phyloP scores from a whole-genome alignment of 1,140 invertebrate species.

The Elysia chlorotica region DNA sequence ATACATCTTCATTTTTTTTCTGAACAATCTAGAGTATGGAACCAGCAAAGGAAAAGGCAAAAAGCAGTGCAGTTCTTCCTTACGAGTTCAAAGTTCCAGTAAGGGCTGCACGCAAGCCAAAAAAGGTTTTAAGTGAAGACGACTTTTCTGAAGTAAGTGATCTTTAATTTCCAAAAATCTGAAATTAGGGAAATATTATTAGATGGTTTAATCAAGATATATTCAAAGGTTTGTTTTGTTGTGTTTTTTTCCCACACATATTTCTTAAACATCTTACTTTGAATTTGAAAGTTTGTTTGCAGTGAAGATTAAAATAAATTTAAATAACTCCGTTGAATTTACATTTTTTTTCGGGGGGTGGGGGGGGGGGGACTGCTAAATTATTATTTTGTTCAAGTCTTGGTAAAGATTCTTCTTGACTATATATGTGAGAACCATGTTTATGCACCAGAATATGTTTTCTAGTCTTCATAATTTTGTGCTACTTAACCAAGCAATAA shows the following conservation, averaged over 20 bases:
- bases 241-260: background rate
- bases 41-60: background rate
- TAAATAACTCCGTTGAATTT: background rate
- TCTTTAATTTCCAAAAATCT: too few relatives aligned
- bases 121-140: conserved; percentile 17
- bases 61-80: background rate
- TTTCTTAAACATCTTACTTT: background rate
- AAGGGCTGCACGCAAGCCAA: background rate
- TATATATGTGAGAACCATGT: background rate
- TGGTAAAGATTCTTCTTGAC: background rate
- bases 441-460: background rate
- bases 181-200: background rate
- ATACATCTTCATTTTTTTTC: background rate
- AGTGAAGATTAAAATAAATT: too few relatives aligned
- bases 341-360: background rate
- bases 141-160: conserved; percentile 12
- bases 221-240: background rate
- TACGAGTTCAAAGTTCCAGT: conserved; percentile 4
- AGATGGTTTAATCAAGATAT: background rate
- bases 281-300: background rate
- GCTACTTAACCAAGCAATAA: background rate
- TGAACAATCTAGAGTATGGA: background rate
- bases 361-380: background rate
- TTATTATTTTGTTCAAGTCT: background rate
- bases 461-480: background rate